Conservation (phyloP, 2,888 invertebrate genomes). For the Acutogordius australiensis region DNA sequence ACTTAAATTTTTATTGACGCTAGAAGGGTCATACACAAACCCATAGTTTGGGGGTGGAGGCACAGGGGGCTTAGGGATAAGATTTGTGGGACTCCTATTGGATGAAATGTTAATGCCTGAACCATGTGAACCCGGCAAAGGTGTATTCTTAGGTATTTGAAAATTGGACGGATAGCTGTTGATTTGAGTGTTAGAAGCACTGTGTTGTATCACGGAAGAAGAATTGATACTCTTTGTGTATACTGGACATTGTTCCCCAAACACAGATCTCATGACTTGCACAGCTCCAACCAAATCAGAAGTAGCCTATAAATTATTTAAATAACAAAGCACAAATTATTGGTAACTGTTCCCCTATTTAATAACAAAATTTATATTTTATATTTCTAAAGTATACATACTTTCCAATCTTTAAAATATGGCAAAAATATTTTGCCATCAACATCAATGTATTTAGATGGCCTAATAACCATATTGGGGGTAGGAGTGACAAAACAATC, state of each 20-base stretch:
- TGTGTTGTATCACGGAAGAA: too few relatives aligned
- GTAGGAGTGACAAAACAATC: conserved; percentile 65
- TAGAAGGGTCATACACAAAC: too few relatives aligned
- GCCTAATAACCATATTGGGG: conserved; percentile 67
- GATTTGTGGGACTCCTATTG: too few relatives aligned
- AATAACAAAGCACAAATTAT: neutral
- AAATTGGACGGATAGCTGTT: neutral
- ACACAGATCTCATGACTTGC: conserved; percentile 53
- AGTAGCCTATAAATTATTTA: conserved; percentile 33
- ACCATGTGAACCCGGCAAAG: too few relatives aligned
- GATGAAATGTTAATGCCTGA: too few relatives aligned
- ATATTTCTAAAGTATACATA: neutral
- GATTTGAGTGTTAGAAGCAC: too few relatives aligned
- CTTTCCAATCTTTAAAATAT: conserved; percentile 67
- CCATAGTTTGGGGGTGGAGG: too few relatives aligned
- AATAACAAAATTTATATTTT: neutral
- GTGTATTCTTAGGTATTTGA: too few relatives aligned
- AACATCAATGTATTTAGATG: conserved; percentile 67
- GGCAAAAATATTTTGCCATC: conserved; percentile 84
- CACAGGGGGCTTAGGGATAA: too few relatives aligned
- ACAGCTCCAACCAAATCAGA: conserved; percentile 63
- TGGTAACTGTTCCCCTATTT: neutral
- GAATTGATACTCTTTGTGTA: conserved; percentile 25
- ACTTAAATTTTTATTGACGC: too few relatives aligned
- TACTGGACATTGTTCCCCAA: conserved; percentile 80